These are phyloP conservation scores for Sebastes nivosus DNA, from an alignment of 2,797 vertebrate genomes.

Conservation along the genomic window DNA sequence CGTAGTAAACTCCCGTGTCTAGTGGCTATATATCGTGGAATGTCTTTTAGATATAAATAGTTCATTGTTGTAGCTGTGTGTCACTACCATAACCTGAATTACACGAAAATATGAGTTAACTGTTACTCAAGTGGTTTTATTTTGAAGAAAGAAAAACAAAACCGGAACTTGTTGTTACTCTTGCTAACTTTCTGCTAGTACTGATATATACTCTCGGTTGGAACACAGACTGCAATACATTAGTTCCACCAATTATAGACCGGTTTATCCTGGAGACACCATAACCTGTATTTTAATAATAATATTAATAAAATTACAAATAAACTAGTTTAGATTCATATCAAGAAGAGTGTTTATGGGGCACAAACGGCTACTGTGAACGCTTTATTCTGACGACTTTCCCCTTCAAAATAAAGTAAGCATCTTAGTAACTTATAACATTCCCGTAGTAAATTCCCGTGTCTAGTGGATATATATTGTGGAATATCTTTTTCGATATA, in stretches of 20 bases:
- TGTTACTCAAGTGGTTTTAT: background rate
- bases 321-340: background rate
- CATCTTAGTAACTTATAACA: background rate
- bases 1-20: background rate
- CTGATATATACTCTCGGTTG: background rate
- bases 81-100: background rate
- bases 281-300: too few species aligned
- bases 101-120: background rate
- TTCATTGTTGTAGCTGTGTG: fast-evolving
- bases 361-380: fast-evolving
- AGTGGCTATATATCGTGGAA: background rate
- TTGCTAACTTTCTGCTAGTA: too few species aligned
- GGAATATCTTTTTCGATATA: fast-evolving
- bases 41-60: fast-evolving
- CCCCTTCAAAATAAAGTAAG: conserved; percentile 26
- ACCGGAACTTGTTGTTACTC: background rate
- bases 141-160: background rate
- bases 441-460: fast-evolving
- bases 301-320: too few species aligned
- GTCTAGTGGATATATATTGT: too few species aligned
- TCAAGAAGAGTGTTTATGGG: background rate
- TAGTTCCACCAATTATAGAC: conserved; percentile 33
- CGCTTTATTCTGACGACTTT: background rate
- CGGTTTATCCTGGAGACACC: background rate
- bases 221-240: background rate